These are phyloP conservation scores for Tachina fera DNA, from an alignment of 2,888 invertebrate genomes.

Conservation along the genomic window DNA sequence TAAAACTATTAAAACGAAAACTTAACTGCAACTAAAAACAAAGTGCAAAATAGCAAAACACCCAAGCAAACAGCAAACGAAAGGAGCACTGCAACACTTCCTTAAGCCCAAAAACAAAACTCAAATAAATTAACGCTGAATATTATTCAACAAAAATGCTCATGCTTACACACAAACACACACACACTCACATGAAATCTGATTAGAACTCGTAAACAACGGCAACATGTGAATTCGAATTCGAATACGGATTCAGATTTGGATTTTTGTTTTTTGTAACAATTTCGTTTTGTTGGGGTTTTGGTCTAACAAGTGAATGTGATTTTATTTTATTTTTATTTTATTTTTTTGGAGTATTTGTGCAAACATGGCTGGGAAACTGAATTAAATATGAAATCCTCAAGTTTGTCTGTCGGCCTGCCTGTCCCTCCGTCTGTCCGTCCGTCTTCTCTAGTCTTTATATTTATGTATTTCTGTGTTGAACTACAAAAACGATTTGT, in stretches of 20 bases:
- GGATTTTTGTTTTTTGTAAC: constrained; percentile 27
- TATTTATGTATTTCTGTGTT: constrained; percentile 28
- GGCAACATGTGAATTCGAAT: constrained; percentile 55
- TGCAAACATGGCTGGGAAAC: constrained; percentile 35
- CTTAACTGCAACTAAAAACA: constrained; percentile 49
- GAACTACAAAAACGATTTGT: constrained; percentile 69
- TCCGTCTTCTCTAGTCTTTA: not conserved
- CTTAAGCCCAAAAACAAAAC: constrained; percentile 14
- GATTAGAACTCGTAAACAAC: constrained; percentile 69
- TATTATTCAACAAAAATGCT: constrained; percentile 48
- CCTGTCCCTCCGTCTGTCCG: not conserved
- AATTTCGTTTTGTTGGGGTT: constrained; percentile 20
- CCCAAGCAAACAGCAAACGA: not conserved
- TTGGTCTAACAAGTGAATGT: constrained; percentile 62
- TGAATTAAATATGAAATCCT: constrained; percentile 40
- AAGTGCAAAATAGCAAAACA: constrained; percentile 15
- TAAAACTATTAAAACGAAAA: constrained; percentile 71
- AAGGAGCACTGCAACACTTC: constrained; percentile 1
- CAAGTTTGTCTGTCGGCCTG: not conserved
- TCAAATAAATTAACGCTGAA: constrained; percentile 22
- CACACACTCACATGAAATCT: constrained; percentile 70
- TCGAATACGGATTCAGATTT: constrained; percentile 46
- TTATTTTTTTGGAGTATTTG: constrained; percentile 4
- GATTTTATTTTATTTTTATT: not conserved
- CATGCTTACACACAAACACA: constrained; percentile 9